Conservation (phyloP, 1,140 invertebrate genomes). For the Meloidogyne hapla region DNA sequence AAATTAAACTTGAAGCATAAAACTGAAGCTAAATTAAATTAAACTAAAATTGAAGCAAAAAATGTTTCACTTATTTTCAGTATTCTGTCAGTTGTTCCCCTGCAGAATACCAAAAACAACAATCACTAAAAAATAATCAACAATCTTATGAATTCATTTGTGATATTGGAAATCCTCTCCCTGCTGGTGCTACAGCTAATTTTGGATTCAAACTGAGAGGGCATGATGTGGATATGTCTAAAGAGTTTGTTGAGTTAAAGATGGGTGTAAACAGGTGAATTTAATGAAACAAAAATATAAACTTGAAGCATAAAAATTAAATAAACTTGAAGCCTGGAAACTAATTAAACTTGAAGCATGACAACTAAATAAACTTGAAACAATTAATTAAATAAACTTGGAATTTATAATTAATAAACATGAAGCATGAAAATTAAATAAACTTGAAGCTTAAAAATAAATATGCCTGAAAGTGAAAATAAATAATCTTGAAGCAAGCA, state of each 20-base stretch:
- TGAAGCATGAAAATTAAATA: no score
- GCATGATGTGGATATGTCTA: conserved; percentile 28
- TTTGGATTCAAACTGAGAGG: conserved; percentile 55
- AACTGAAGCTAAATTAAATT: no score
- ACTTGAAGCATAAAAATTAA: neutral
- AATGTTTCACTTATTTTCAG: conserved; percentile 19
- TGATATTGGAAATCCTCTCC: conserved; percentile 61
- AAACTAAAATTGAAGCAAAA: neutral
- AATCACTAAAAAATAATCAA: conserved; percentile 39
- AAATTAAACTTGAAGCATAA: no score
- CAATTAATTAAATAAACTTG: no score
- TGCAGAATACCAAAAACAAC: conserved; percentile 35
- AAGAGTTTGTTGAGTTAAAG: conserved; percentile 38
- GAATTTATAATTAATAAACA: no score
- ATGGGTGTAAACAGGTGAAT: conserved; percentile 34
- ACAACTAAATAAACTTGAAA: no score
- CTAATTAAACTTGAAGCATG: no score
- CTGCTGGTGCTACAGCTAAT: conserved; percentile 51
- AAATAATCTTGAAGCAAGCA: neutral
- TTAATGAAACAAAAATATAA: no score
- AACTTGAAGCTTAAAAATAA: no score
- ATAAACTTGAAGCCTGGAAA: no score
- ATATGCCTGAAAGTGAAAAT: no score
- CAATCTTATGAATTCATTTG: conserved; percentile 52
- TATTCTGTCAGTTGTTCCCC: conserved; percentile 56